phyloP scores from a whole-genome alignment of 2,113 vertebrate genomes.

The Butastur rufipennis region DNA sequence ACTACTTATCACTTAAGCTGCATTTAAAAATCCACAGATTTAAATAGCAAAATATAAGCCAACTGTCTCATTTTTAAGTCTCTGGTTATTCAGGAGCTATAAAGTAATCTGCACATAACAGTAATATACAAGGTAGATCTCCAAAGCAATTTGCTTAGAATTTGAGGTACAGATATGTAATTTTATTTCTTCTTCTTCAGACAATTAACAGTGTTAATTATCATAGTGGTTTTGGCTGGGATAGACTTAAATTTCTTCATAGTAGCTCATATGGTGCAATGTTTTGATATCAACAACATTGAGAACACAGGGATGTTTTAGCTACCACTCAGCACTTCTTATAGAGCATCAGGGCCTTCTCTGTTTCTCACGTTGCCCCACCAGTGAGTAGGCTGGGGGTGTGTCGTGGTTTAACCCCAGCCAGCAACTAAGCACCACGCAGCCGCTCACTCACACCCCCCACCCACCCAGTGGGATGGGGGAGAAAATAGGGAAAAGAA shows the following conservation, averaged over 20 bases:
- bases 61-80: neutral
- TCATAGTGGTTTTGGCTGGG: neutral
- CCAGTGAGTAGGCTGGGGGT: rapidly evolving
- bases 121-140: neutral
- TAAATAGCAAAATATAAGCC: neutral
- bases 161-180: neutral
- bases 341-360: neutral
- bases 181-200: neutral
- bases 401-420: no score
- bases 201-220: neutral
- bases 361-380: rapidly evolving
- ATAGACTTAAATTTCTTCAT: neutral
- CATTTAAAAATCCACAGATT: neutral
- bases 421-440: no score
- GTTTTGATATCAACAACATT: neutral
- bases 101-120: neutral
- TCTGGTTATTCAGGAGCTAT: neutral
- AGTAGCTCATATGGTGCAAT: neutral
- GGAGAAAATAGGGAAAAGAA: no score
- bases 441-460: no score
- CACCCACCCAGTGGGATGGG: no score
- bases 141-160: neutral
- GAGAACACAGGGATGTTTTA: neutral
- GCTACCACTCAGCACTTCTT: neutral
- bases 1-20: neutral